Base-by-base conservation (phyloP, 2,888 invertebrate genomes). In the Penaeus monodon region DNA sequence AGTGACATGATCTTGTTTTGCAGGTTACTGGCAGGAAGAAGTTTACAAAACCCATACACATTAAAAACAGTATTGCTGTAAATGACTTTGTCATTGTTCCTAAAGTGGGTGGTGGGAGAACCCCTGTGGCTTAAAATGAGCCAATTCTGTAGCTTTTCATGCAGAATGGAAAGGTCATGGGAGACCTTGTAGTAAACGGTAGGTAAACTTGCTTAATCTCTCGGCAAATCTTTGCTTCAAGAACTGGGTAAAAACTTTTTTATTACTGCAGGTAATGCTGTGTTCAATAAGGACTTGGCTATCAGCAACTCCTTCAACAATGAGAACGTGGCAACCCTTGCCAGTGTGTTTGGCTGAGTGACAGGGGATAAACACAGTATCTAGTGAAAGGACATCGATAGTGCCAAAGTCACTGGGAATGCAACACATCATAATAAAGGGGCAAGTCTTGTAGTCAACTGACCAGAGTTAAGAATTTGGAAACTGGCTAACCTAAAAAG, bases 21-120 rank as follows among this genome's bases (percentile, higher is more conserved):
- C 49, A 81, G 81, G 29, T 81, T 20, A 81, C 70, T 49, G 81
- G 81, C 6, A 70, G 14, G 27, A 81, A 81, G 44, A 68, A 20
- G 1, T 81, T 81, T 70, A 44, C 38, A 44, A 2, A 44, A 0
- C 38, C 38, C 6, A 8, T 44, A 2, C 38, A 44, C 38, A 44
- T 27, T 10, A 20, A 27, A 38, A 8, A 70, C 38, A 29, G 57
- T 81, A 8, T 10, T 38, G 29, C 70, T 29, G 20, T 81, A 68
- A 4, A 70, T 49, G 1, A 38, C 27, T 2, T 70, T n/a, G n/a
- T 24, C 14, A 4, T 44, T 81, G 29, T 14, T 44, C 17, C 49
- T 49, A 27, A 27, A 3, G 10, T 27, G 7, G 27, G 44, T 7
- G 57, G 29, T 73, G 73, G 24, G 49, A 27, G 4, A 10, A 14